Conservation (phyloP, 1,140 invertebrate species). For the Platyscapa corneri region DNA sequence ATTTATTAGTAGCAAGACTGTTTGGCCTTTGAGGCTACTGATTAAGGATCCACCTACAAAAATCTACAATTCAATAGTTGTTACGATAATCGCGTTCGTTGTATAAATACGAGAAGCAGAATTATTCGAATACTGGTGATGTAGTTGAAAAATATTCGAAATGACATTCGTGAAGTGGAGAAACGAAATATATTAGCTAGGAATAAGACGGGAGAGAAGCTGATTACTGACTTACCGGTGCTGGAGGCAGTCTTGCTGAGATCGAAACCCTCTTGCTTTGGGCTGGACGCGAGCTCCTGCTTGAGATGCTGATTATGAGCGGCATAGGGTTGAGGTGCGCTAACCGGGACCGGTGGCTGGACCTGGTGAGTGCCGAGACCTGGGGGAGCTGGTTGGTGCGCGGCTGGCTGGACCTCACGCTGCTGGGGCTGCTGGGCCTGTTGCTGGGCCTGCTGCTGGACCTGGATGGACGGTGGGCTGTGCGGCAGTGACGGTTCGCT, state of each 20-base stretch:
- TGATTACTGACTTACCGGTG: constrained; percentile 69
- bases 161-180: no score
- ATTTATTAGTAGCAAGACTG: no score
- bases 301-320: constrained; percentile 72
- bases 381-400: constrained; percentile 31
- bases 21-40: no score
- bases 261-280: constrained; percentile 79
- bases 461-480: constrained; percentile 68
- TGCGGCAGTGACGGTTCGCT: constrained; percentile 71
- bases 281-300: constrained; percentile 73
- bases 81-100: no score
- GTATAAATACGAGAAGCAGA: no score
- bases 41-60: no score
- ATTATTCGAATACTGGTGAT: no score
- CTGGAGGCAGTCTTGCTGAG: constrained; percentile 76
- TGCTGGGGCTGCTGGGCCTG: constrained; percentile 7
- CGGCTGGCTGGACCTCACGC: constrained; percentile 10
- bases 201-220: neutral
- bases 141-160: no score
- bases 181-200: no score
- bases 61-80: no score
- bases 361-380: constrained; percentile 13
- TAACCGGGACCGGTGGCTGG: constrained; percentile 26
- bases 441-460: constrained; percentile 63
- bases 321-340: constrained; percentile 64